Percentiles rank a stretch among this genome's conserved stretches.
phyloP scores from a whole-genome alignment of 2,113 vertebrate species.

The Polypterus bichir region DNA sequence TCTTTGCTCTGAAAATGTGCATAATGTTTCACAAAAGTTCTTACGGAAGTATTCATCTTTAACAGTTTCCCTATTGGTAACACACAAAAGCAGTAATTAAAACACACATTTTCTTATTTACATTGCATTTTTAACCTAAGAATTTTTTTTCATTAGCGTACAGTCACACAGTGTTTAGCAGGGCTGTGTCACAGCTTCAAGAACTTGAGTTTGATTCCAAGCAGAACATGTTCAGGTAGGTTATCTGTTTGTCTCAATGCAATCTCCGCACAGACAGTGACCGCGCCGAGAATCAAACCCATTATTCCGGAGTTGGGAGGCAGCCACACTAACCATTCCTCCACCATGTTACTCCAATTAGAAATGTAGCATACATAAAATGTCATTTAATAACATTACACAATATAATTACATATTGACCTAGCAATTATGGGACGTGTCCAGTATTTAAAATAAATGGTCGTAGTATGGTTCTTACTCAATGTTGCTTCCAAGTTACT shows the following conservation, averaged over 20 bases:
- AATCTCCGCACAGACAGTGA: not conserved
- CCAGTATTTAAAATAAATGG: too few species aligned
- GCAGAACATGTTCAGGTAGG: not conserved
- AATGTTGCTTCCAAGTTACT: too few species aligned
- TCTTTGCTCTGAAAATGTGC: constrained; percentile 44
- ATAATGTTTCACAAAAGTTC: constrained; percentile 55
- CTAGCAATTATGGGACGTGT: too few species aligned
- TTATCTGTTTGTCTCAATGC: not conserved
- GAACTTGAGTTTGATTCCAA: not conserved
- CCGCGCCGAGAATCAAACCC: too few species aligned
- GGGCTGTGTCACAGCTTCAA: not conserved
- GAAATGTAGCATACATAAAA: not conserved
- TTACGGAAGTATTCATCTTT: constrained; percentile 51
- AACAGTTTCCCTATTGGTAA: constrained; percentile 41
- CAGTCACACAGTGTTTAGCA: not conserved
- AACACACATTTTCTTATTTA: not conserved
- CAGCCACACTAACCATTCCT: too few species aligned
- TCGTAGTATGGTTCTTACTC: too few species aligned
- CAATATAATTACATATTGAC: too few species aligned
- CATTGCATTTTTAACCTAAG: not conserved
- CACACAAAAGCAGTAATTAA: not conserved
- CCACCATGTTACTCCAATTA: too few species aligned
- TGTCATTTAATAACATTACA: too few species aligned
- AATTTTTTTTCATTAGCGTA: not conserved
- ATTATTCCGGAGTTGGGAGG: too few species aligned